Evolutionary conservation across 2,113 vertebrate species (phyloP), one percentile per base, ranked within the genome.

Genomic region (Clarias gariepinus): DNA sequence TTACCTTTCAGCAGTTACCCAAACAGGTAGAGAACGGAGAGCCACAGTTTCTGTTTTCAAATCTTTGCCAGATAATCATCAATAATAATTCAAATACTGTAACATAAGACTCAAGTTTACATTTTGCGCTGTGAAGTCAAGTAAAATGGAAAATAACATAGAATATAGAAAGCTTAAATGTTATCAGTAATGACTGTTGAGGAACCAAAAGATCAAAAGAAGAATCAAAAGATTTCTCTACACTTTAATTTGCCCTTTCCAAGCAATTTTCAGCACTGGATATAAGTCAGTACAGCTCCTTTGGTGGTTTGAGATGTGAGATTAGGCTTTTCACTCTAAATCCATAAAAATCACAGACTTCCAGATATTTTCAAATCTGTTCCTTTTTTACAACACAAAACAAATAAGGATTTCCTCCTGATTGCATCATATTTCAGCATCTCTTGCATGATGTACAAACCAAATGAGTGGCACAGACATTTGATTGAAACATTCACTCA

Each of bases 401-500:
- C 18, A 58, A 10, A 58, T 33, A 58, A 21, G 3, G 16, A 58
- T 79, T 79, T 3, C 55, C 18, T 58, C 28, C 28, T 1, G 30
- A 53, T 79, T 79, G 55, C 77, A 79, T 58, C 77, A 79, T 16
- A 79, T 58, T 79, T 79, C 28, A 79, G 53, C 6, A 0, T 78
- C 52, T 30, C n/a, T 58, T 58, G 53, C 76, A 78, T 30, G 53
- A 79, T 58, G 19, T 28, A 79, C 53, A 57, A 79, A 11, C 18
- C 9, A 30, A 77, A 41, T 78, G n/a, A 57, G 23, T 55, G 74
- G 9, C 77, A 58, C 55, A 58, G 55, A 58, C 1, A 28, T 57
- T 79, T 79, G 15, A 58, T 58, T 3, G 53, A 58, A 78, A n/a
- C n/a, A 28, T 5, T 47, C 41, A 36, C 33, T 36, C 33, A 47